Base-by-base conservation (phyloP, 53 echinoderm and acorn worm genomes). In the Zoroaster sp. region DNA sequence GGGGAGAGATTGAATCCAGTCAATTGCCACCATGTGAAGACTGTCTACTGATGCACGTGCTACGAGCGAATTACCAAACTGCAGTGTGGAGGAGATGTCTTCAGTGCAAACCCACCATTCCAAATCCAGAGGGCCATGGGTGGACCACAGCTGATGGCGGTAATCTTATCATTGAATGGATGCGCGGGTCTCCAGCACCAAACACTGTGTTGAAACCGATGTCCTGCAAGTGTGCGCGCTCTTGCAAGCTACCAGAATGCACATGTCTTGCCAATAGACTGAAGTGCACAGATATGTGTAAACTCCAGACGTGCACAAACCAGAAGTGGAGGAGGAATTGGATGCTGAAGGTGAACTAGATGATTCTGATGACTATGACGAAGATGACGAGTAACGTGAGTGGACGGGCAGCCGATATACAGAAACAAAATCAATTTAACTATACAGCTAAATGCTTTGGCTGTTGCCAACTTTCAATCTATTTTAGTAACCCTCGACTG, bases 181-280 rank as follows among this genome's bases (percentile, higher is more conserved):
- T 91, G 88, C 33, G 12, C 42, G 81, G 88, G 44, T 47, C 32
- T 12, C 92, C 80, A 72, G 92, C 92, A 69, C 88, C 92, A 40
- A 78, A 91, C 23, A 88, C 80, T 40, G 63, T 91, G 47, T 59
- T 90, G 75, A 53, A 83, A 69, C 38, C 81, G 40, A 39, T 91
- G 66, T 74, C 87, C 33, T 91, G 91, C 87, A 87, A 40, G 68
- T 91, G 91, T 91, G 33, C 35, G 31, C 63, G 91, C 15, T 30
- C 49, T 23, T 91, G 91, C 69, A 65, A 72, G 54, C 83, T 90
- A 30, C 90, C 90, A 74, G 59, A 71, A 25, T 90, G 90, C 45
- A 45, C 37, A 40, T 90, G 90, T 72, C 74, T 90, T 5, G 73
- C 42, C n/a, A 83, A 83, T 83, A 15, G 71, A 71, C 71, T 71